Conservation (phyloP, 2,888 invertebrate species). For the Lasiommata megera region DNA sequence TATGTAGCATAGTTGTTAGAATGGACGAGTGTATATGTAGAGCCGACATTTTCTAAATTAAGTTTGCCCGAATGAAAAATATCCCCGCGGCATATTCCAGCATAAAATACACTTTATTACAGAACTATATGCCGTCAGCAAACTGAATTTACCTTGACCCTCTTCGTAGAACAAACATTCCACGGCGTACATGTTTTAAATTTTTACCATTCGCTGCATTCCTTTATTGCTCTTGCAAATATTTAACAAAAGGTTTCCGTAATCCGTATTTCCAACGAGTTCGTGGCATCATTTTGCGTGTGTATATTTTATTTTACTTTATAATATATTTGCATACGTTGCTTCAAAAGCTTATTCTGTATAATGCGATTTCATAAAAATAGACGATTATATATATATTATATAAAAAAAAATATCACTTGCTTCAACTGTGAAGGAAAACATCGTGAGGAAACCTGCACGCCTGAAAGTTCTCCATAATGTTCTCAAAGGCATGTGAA, state of each 20-base stretch:
- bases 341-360: neutral
- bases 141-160: slow-evolving; percentile 23
- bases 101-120: slow-evolving; percentile 10
- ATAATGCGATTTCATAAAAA: too few species aligned
- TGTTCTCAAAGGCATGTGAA: too few species aligned
- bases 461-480: too few species aligned
- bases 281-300: neutral
- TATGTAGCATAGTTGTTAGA: too few species aligned
- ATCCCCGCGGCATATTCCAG: neutral
- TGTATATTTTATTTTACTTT: neutral
- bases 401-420: too few species aligned
- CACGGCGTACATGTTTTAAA: neutral
- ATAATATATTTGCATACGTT: neutral
- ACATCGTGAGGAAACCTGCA: too few species aligned
- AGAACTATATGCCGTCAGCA: slow-evolving; percentile 5
- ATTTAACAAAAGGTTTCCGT: slow-evolving; percentile 10
- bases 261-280: neutral
- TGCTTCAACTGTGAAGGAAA: too few species aligned
- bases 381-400: too few species aligned
- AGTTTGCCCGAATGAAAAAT: neutral
- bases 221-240: slow-evolving; percentile 7
- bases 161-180: slow-evolving; percentile 14
- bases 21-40: neutral
- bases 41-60: neutral
- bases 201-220: slow-evolving; percentile 1